Percentiles rank a stretch among this genome's conserved stretches.
Conservation (phyloP, 2,888 invertebrate species). For the Acleris emargana region DNA sequence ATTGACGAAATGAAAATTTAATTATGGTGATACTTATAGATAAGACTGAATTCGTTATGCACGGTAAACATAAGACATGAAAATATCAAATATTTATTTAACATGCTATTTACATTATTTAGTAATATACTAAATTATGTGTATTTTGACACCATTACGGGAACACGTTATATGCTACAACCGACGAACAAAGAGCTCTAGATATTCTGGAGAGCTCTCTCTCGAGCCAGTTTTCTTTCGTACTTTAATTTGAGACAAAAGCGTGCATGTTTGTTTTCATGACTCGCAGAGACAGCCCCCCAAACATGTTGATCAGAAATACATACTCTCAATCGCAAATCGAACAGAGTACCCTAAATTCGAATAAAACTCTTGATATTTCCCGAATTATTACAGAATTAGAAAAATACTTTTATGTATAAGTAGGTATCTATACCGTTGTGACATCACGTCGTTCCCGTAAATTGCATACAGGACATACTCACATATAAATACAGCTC, state of each 20-base stretch:
- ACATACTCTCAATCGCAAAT: conserved; percentile 21
- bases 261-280: not conserved
- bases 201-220: conserved; percentile 27
- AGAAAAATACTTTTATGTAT: conserved; percentile 40
- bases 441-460: conserved; percentile 53
- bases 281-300: conserved; percentile 19
- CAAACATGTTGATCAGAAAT: conserved; percentile 19
- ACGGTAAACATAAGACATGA: conserved; percentile 65
- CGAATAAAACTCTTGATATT: conserved; percentile 16
- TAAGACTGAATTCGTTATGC: conserved; percentile 62
- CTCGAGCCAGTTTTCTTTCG: not conserved
- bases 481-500: conserved; percentile 64
- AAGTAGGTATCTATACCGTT: conserved; percentile 38
- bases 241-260: not conserved
- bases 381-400: conserved; percentile 27
- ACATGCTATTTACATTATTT: conserved; percentile 78
- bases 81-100: conserved; percentile 64
- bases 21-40: conserved; percentile 61
- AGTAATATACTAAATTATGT: conserved; percentile 82
- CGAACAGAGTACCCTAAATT: conserved; percentile 26
- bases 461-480: conserved; percentile 59
- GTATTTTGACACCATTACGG: conserved; percentile 70
- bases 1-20: conserved; percentile 69
- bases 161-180: conserved; percentile 52
- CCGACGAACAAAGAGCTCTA: conserved; percentile 31